A percentile compares a stretch with the other conserved stretches of the same genome.
Conservation (phyloP, 2,888 invertebrate genomes). For the Panopea generosa region DNA sequence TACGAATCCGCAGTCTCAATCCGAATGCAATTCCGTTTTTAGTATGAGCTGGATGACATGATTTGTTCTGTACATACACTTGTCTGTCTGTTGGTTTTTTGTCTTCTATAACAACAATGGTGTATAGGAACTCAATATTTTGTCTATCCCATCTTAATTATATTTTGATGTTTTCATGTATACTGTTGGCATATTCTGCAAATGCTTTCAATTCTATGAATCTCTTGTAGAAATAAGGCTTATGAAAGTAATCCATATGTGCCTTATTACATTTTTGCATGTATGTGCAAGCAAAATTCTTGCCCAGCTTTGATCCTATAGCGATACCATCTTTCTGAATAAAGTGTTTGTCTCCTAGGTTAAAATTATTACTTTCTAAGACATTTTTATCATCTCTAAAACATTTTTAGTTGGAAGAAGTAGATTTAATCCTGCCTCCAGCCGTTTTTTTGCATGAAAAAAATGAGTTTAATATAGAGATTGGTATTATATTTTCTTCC, state of each 20-base stretch:
- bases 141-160: too few species aligned
- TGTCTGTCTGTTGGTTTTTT: too few species aligned
- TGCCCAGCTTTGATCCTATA: conserved; percentile 31
- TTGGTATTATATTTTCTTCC: too few species aligned
- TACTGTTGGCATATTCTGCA: neutral
- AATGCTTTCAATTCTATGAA: conserved; percentile 9
- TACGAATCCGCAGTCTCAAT: too few species aligned
- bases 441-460: conserved; percentile 24
- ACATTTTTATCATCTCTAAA: conserved; percentile 29
- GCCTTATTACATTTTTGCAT: conserved; percentile 34
- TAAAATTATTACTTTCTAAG: conserved; percentile 33
- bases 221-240: conserved; percentile 14
- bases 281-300: conserved; percentile 29
- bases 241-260: neutral
- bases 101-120: too few species aligned
- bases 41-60: too few species aligned
- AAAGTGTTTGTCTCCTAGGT: conserved; percentile 19
- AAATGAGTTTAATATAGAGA: too few species aligned
- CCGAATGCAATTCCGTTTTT: too few species aligned
- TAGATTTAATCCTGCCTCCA: conserved; percentile 6
- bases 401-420: conserved; percentile 1
- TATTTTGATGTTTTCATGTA: conserved; percentile 5
- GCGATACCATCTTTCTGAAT: conserved; percentile 32
- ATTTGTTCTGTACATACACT: too few species aligned
- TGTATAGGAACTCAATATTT: too few species aligned